phyloP scores from a whole-genome alignment of 2,888 invertebrate species.

The Lomographa bimaculata region DNA sequence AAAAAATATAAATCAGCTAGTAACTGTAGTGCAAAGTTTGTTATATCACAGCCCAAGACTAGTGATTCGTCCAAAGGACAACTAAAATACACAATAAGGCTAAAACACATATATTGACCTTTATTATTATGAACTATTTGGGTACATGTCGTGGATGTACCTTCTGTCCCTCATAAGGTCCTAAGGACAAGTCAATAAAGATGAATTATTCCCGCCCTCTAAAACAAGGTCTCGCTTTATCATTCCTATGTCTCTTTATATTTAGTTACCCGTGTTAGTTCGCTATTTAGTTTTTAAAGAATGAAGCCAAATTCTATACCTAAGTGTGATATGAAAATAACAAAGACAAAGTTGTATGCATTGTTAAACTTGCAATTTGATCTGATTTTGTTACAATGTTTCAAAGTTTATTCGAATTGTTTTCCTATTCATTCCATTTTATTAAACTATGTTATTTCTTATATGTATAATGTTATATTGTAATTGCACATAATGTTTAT shows the following conservation, averaged over 20 bases:
- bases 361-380: constrained; percentile 60
- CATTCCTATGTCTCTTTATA: constrained; percentile 60
- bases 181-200: background rate
- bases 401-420: constrained; percentile 60
- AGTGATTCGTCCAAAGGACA: constrained; percentile 52
- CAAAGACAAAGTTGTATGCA: constrained; percentile 50
- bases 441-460: constrained; percentile 29
- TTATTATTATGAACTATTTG: constrained; percentile 8
- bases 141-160: constrained; percentile 10
- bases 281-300: constrained; percentile 55
- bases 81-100: constrained; percentile 73
- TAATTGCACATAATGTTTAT: constrained; percentile 36
- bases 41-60: constrained; percentile 66
- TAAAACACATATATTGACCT: constrained; percentile 63
- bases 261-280: constrained; percentile 60
- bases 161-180: too few relatives aligned
- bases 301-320: constrained; percentile 65
- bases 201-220: constrained; percentile 49
- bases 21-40: constrained; percentile 57
- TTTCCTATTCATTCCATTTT: constrained; percentile 67
- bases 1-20: constrained; percentile 69
- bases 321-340: constrained; percentile 66
- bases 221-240: constrained; percentile 49
- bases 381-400: constrained; percentile 68
- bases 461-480: constrained; percentile 35